A percentile compares a stretch with the other conserved stretches of the same genome.
Evolutionary conservation across 1,140 invertebrate species (phyloP).

Genomic region (Theocolax elegans): DNA sequence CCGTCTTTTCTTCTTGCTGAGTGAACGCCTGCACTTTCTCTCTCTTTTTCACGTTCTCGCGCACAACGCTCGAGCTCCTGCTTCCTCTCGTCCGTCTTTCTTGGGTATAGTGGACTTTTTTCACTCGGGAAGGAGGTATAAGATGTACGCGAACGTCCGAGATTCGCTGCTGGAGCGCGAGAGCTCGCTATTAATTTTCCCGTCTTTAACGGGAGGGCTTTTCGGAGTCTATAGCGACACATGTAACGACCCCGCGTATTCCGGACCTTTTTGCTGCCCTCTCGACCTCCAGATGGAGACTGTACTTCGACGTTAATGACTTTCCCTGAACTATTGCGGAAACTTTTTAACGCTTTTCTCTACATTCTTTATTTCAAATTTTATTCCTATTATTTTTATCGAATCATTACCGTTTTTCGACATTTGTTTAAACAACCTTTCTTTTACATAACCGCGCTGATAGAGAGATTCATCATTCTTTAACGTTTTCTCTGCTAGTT

Average conservation of each 20-base stretch:
- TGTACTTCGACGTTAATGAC: constrained; percentile 9
- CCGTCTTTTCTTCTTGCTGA: constrained; percentile 20
- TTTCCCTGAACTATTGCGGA: background rate
- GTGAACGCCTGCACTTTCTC: constrained; percentile 3
- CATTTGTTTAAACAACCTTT: too few relatives aligned
- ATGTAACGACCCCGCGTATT: background rate
- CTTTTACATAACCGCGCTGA: too few relatives aligned
- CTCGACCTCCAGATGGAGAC: background rate
- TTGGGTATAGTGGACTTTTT: background rate
- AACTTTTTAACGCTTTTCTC: background rate
- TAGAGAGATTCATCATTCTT: too few relatives aligned
- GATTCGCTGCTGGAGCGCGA: constrained; percentile 6
- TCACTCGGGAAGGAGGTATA: background rate
- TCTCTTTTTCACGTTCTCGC: background rate
- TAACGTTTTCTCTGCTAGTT: too few relatives aligned
- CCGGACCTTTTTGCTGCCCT: background rate
- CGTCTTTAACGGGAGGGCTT: background rate
- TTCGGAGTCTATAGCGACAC: background rate
- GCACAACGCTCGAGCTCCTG: too few relatives aligned
- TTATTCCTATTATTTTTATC: background rate
- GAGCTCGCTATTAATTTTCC: constrained; percentile 30
- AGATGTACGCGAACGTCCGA: background rate
- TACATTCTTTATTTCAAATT: background rate
- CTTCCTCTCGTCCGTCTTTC: background rate
- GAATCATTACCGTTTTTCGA: too few relatives aligned